A percentile compares a stretch with the other conserved stretches of the same genome.
These are phyloP conservation scores for Sander lucioperca DNA, from an alignment of 2,113 vertebrate genomes.

Conservation along the genomic window DNA sequence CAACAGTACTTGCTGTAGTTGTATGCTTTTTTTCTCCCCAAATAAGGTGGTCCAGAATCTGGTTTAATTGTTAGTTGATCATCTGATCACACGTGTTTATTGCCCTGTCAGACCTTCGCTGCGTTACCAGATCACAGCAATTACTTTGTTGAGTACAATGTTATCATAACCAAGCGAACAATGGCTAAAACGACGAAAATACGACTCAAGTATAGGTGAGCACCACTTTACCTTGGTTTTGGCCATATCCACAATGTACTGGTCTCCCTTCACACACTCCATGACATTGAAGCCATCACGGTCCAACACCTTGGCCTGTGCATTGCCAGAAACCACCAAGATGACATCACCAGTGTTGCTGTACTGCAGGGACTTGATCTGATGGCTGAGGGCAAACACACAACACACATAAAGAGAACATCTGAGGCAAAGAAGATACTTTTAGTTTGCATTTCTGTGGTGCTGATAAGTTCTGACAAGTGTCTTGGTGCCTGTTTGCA, in stretches of 20 bases:
- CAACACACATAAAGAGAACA: slow-evolving; percentile 1
- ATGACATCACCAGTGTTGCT: slow-evolving; percentile 96
- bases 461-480: slow-evolving; percentile 10
- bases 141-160: background rate
- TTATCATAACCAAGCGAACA: background rate
- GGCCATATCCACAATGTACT: slow-evolving; percentile 98
- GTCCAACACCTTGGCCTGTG: slow-evolving; percentile 97
- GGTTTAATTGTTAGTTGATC: background rate
- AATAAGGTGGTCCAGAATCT: background rate
- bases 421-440: background rate
- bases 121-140: background rate
- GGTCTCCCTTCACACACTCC: slow-evolving; percentile 97
- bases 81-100: background rate
- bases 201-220: background rate
- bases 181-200: background rate
- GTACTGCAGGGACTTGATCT: slow-evolving; percentile 94
- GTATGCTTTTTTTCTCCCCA: background rate
- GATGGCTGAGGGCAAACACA: slow-evolving; percentile 86
- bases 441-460: background rate
- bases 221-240: slow-evolving; percentile 92
- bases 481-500: slow-evolving; percentile 1
- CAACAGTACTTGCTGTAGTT: background rate
- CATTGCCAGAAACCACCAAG: slow-evolving; percentile 94
- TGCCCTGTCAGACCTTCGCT: background rate
- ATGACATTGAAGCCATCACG: slow-evolving; percentile 98